Percentiles rank a stretch among this genome's conserved stretches.
Evolutionary conservation across 2,888 invertebrate genomes (phyloP).

Genomic region (Tenodera sinensis): DNA sequence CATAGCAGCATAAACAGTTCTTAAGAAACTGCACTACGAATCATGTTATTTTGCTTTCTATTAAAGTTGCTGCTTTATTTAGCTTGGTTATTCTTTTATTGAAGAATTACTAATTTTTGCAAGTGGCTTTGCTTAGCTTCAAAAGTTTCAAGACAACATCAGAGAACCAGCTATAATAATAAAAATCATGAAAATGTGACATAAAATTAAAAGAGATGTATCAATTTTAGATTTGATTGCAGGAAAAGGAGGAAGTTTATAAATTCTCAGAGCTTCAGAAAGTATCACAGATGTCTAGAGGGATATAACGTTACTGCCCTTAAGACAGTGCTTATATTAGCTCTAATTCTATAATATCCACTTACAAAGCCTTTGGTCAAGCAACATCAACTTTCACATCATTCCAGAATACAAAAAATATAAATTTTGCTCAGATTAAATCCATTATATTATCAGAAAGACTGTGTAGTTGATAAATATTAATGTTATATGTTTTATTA

Average conservation of each 20-base stretch:
- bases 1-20: no score
- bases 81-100: not conserved
- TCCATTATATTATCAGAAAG: not conserved
- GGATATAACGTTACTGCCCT: not conserved
- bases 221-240: not conserved
- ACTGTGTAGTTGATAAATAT: not conserved
- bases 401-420: not conserved
- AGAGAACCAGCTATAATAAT: not conserved
- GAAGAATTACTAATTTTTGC: not conserved
- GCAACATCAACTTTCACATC: not conserved
- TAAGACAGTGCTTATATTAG: not conserved
- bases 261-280: not conserved
- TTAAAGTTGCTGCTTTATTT: not conserved
- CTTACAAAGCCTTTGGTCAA: not conserved
- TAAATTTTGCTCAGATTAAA: not conserved
- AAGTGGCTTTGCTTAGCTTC: not conserved
- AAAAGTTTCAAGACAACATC: not conserved
- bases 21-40: not conserved
- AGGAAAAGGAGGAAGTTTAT: no score
- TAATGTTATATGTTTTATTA: not conserved
- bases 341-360: not conserved
- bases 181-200: not conserved
- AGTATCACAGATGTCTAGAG: not conserved
- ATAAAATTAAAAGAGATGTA: not conserved
- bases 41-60: not conserved